Evolutionary conservation across 2,113 vertebrate genomes (phyloP).

Genomic region (Xiphorhynchus elegans): DNA sequence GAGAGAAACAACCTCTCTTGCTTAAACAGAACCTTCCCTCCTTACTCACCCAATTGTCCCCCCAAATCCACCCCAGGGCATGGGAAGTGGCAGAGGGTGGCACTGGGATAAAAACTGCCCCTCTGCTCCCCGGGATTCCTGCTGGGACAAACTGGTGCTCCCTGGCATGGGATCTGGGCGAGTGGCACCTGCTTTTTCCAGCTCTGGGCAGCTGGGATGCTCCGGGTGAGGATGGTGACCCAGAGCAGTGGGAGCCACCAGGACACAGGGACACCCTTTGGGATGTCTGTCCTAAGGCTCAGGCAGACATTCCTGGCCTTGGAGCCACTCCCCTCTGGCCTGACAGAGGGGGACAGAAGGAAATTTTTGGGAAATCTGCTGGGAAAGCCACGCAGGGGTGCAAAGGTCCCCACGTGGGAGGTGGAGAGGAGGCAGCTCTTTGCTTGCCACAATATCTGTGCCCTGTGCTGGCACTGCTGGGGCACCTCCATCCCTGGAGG

Average conservation of each 20-base stretch:
- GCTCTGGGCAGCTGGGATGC: neutral
- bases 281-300: no score
- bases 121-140: neutral
- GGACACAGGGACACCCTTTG: neutral
- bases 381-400: no score
- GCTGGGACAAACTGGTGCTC: neutral
- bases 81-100: neutral
- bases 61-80: neutral
- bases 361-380: no score
- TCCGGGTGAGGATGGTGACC: neutral
- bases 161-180: neutral
- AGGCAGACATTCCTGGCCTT: no score
- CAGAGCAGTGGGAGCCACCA: neutral
- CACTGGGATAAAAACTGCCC: neutral
- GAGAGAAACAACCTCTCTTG: neutral
- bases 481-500: no score
- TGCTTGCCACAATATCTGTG: no score
- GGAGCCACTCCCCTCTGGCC: neutral
- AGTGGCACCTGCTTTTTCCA: neutral
- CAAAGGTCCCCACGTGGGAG: no score
- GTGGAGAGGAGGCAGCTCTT: no score
- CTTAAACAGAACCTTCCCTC: neutral
- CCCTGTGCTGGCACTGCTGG: no score
- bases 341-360: no score
- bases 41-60: neutral